Evolutionary conservation across 2,113 vertebrate species (phyloP).

Genomic region (Motacilla tschutschensis): DNA sequence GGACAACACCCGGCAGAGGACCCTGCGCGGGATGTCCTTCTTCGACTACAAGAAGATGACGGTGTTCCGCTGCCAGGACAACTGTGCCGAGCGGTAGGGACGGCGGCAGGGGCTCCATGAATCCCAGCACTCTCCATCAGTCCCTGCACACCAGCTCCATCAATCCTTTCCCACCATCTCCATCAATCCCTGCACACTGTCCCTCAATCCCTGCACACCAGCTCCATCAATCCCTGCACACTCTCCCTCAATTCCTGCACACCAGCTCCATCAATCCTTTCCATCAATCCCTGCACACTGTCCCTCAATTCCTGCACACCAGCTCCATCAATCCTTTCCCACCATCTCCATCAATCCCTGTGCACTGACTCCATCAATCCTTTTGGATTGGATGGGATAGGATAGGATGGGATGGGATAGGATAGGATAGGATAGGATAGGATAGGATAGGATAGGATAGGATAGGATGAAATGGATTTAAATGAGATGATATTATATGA

Average conservation of each 20-base stretch:
- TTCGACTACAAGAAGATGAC: slow-evolving; percentile 99
- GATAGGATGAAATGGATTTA: no score
- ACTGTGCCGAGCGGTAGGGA: slow-evolving; percentile 93
- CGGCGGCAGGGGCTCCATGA: rapidly evolving
- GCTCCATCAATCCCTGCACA: rapidly evolving
- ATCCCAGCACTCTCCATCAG: neutral
- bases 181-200: rapidly evolving
- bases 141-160: neutral
- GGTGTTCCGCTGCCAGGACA: slow-evolving; percentile 98
- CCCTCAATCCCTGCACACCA: rapidly evolving
- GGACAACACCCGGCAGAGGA: slow-evolving; percentile 85
- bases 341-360: no score
- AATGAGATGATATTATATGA: neutral
- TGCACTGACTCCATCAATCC: no score
- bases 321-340: no score
- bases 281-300: no score
- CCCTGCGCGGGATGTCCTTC: slow-evolving; percentile 92
- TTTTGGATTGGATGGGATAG: neutral
- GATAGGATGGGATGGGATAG: neutral
- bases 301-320: no score
- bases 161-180: no score
- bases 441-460: no score
- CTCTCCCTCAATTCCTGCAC: no score
- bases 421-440: neutral
- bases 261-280: no score